Evolutionary conservation across 2,113 vertebrate genomes (phyloP).

Genomic region (Suncus etruscus): DNA sequence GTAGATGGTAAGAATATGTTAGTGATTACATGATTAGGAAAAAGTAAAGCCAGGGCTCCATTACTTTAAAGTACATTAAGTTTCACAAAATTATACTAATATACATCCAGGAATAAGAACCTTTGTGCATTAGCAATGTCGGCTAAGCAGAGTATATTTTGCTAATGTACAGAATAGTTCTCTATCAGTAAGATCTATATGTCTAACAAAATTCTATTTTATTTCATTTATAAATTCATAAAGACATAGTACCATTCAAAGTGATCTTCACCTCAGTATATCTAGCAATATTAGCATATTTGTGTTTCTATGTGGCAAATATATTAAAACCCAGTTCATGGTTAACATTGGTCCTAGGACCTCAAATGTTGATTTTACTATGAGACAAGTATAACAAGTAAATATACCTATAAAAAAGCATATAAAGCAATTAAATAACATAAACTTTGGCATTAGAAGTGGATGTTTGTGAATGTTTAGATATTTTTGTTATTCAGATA

Average conservation of each 20-base stretch:
- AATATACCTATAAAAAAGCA: not conserved
- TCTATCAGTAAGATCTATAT: not conserved
- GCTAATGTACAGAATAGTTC: not conserved
- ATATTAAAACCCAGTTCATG: not conserved
- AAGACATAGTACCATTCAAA: not conserved
- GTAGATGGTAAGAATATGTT: not conserved
- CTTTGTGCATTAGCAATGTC: not conserved
- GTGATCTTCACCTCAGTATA: not conserved
- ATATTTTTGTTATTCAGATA: not conserved
- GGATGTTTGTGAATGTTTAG: not conserved
- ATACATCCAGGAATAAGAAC: not conserved
- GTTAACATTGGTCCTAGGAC: not conserved
- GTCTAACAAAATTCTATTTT: slow-evolving; percentile 18
- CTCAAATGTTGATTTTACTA: not conserved
- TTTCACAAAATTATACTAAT: not conserved
- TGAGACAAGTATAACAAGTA: not conserved
- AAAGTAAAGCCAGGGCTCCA: not conserved
- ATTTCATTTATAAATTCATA: slow-evolving; percentile 22
- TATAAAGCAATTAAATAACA: not conserved
- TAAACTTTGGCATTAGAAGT: not conserved
- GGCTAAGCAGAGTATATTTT: not conserved
- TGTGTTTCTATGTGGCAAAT: not conserved
- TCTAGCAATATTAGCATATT: not conserved
- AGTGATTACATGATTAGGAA: not conserved
- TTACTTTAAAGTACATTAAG: not conserved